Conservation (phyloP, 2,888 invertebrate genomes). For the Ichneumoninae sp. region DNA sequence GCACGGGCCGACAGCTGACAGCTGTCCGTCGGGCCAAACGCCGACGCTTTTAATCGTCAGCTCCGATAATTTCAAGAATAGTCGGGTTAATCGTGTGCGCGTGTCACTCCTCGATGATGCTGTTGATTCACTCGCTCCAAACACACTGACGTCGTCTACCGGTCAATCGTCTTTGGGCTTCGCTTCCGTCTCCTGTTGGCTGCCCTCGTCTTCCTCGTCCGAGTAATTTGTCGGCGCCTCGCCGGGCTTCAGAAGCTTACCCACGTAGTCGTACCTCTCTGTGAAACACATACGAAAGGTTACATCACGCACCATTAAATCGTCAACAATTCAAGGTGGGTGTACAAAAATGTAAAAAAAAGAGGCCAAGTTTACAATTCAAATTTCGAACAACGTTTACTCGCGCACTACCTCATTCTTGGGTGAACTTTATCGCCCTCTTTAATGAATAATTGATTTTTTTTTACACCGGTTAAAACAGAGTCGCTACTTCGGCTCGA, state of each 20-base stretch:
- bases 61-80: constrained; percentile 72
- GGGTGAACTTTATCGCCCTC: constrained; percentile 29
- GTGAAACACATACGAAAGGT: constrained; percentile 69
- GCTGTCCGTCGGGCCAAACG: constrained; percentile 62
- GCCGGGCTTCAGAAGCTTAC: constrained; percentile 95
- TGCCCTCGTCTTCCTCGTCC: constrained; percentile 91
- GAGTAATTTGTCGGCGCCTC: constrained; percentile 96
- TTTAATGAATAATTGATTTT: constrained; percentile 23
- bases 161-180: constrained; percentile 84
- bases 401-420: constrained; percentile 15
- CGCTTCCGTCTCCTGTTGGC: constrained; percentile 83
- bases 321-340: background rate
- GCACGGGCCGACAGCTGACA: constrained; percentile 18
- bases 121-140: constrained; percentile 67
- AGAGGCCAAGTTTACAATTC: constrained; percentile 11
- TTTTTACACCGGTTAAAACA: background rate
- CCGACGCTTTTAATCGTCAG: constrained; percentile 73
- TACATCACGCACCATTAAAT: background rate
- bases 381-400: constrained; percentile 9
- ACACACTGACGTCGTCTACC: constrained; percentile 57
- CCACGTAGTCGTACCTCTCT: constrained; percentile 98
- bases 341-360: background rate
- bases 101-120: constrained; percentile 26
- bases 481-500: background rate
- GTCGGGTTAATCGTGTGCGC: constrained; percentile 77